Percentiles rank a stretch among this genome's conserved stretches.
Conservation (phyloP, 2,113 vertebrate genomes). For the Cairina moschata region DNA sequence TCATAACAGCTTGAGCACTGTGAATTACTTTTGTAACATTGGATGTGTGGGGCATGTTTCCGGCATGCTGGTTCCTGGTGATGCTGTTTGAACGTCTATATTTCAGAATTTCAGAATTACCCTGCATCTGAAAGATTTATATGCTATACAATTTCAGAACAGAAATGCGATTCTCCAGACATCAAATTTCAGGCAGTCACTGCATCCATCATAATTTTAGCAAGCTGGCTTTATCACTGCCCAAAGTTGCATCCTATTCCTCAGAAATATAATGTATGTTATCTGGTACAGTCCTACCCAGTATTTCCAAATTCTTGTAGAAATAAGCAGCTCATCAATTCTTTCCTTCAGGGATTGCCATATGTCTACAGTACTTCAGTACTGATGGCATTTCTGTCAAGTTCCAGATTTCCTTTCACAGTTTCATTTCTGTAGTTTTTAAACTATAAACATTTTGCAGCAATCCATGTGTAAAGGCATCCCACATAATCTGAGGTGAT, state of each 20-base stretch:
- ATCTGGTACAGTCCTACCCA: background rate
- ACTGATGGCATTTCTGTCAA: background rate
- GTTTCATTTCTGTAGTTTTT: background rate
- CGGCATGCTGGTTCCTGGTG: background rate
- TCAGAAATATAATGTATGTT: background rate
- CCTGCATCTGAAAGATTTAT: slow-evolving; percentile 1
- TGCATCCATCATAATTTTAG: background rate
- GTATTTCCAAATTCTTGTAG: background rate
- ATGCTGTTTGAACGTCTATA: background rate
- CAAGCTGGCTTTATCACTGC: background rate
- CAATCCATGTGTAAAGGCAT: background rate
- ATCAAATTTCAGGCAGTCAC: background rate
- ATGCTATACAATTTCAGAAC: background rate
- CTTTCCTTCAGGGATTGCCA: background rate
- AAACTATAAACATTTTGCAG: background rate
- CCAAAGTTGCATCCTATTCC: background rate
- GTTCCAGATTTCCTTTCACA: background rate
- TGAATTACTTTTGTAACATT: slow-evolving; percentile 33
- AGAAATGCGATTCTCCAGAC: slow-evolving; percentile 10
- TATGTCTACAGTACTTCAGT: background rate
- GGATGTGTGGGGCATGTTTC: background rate
- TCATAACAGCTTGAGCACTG: background rate
- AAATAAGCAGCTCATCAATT: background rate
- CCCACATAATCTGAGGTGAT: background rate
- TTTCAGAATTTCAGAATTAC: slow-evolving; percentile 15